Conservation (phyloP, 2,113 vertebrate genomes). For the Osmerus mordax region DNA sequence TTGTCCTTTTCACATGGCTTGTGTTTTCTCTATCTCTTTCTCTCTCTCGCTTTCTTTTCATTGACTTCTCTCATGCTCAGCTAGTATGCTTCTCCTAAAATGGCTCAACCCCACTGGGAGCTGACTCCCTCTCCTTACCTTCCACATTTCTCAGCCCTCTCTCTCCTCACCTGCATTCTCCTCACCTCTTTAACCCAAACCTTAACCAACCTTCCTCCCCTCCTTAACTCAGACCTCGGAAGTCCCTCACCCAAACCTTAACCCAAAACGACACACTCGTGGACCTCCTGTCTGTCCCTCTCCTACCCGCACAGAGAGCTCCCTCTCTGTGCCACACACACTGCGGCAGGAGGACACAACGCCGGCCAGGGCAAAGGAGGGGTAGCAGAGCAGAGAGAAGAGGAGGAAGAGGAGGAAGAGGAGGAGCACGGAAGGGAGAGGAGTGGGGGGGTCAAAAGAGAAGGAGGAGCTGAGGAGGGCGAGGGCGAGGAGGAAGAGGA, state of each 20-base stretch:
- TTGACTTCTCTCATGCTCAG: neutral
- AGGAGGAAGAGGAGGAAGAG: neutral
- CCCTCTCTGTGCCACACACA: neutral
- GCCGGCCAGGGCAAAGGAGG: conserved; percentile 26
- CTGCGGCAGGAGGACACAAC: conserved; percentile 3
- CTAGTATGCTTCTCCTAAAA: too few relatives aligned
- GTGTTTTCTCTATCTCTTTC: neutral
- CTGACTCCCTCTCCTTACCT: neutral
- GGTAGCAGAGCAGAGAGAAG: conserved; percentile 12
- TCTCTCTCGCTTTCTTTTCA: neutral
- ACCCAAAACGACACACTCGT: neutral
- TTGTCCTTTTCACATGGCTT: neutral
- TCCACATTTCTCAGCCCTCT: neutral
- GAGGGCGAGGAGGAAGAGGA: neutral
- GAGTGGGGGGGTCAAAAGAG: neutral
- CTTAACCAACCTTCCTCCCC: neutral
- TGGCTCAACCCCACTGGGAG: too few relatives aligned
- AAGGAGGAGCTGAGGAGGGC: neutral
- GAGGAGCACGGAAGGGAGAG: neutral
- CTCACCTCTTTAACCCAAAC: neutral
- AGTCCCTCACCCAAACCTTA: neutral
- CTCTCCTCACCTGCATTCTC: neutral
- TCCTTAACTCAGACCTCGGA: neutral
- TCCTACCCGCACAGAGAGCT: neutral
- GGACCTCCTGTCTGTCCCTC: neutral